Conservation (phyloP, 2,888 invertebrate species). For the Agrypnus murinus region DNA sequence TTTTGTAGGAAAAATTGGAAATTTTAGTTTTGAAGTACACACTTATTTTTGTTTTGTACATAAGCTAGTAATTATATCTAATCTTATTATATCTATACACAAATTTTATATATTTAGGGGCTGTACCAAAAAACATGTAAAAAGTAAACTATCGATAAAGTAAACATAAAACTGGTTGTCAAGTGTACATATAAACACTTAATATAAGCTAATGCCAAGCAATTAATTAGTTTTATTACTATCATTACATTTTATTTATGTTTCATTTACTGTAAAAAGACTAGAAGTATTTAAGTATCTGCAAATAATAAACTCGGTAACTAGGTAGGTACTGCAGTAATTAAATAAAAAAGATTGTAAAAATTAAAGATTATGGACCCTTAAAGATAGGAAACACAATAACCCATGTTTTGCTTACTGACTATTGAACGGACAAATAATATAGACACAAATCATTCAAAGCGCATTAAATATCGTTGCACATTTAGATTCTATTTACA, state of each 20-base stretch:
- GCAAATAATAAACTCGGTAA: slow-evolving; percentile 43
- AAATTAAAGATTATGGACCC: no score
- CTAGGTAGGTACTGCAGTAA: slow-evolving; percentile 43
- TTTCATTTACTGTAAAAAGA: slow-evolving; percentile 45
- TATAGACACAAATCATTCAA: no score
- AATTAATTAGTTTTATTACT: slow-evolving; percentile 21
- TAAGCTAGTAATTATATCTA: slow-evolving; percentile 29
- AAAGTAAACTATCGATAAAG: slow-evolving; percentile 1
- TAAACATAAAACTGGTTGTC: slow-evolving; percentile 31
- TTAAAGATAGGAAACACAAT: no score
- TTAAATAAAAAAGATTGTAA: slow-evolving; percentile 40
- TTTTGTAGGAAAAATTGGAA: slow-evolving; percentile 26
- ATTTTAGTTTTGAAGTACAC: slow-evolving; percentile 26
- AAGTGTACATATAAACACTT: slow-evolving; percentile 21
- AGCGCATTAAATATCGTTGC: no score
- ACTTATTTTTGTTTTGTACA: slow-evolving; percentile 18
- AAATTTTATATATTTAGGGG: slow-evolving; percentile 22
- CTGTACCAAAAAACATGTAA: slow-evolving; percentile 20
- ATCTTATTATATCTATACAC: slow-evolving; percentile 31
- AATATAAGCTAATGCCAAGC: slow-evolving; percentile 21
- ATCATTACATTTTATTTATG: slow-evolving; percentile 23
- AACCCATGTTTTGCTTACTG: no score
- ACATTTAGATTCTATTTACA: no score
- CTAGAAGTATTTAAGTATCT: slow-evolving; percentile 44
- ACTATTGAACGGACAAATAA: no score